Evolutionary conservation across 2,797 vertebrate genomes (phyloP).

Genomic region (Ciconia nigra): DNA sequence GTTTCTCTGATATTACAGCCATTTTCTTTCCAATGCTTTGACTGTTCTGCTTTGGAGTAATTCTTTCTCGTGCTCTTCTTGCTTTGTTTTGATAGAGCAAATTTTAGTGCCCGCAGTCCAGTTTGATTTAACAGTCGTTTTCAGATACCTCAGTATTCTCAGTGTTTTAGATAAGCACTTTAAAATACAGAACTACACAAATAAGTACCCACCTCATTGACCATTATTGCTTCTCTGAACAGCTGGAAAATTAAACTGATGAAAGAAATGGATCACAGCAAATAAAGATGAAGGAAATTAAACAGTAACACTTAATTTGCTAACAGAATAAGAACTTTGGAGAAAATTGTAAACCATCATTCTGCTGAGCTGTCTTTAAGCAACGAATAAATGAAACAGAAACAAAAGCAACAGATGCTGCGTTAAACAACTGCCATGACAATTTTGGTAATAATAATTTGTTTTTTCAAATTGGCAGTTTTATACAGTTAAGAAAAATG

Average conservation of each 20-base stretch:
- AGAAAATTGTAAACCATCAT: neutral
- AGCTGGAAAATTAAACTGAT: conserved; percentile 1
- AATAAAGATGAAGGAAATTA: neutral
- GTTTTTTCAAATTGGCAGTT: neutral
- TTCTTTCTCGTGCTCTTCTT: neutral
- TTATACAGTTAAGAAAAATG: neutral
- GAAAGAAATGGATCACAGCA: neutral
- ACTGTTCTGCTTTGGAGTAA: neutral
- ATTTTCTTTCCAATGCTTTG: neutral
- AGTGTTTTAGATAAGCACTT: neutral
- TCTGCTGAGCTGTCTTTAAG: conserved; percentile 3
- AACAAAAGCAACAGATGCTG: conserved; percentile 1
- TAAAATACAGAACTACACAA: neutral
- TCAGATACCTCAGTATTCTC: neutral
- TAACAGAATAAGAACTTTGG: neutral
- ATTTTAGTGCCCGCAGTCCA: neutral
- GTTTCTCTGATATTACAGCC: neutral
- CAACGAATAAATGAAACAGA: neutral
- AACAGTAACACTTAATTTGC: neutral
- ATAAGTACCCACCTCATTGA: neutral
- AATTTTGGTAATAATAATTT: neutral
- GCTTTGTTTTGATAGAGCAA: neutral
- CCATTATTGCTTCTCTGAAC: neutral
- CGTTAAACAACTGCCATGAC: neutral
- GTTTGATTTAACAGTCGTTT: neutral